Conservation (phyloP, 2,888 invertebrate species). For the Neelides folsomi region DNA sequence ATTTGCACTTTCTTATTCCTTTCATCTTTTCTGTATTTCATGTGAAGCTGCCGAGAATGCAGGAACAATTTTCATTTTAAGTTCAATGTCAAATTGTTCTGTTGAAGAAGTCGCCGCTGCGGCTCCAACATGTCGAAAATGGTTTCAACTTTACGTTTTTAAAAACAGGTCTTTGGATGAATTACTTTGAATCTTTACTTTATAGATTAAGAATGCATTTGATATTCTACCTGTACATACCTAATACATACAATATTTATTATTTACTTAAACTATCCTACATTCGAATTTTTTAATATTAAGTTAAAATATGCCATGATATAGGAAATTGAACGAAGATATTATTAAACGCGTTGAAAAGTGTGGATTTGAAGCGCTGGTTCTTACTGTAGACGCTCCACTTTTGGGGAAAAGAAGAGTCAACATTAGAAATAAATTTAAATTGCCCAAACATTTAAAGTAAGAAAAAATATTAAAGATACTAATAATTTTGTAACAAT, state of each 20-base stretch:
- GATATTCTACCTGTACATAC: not conserved
- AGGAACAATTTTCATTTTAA: constrained; percentile 64
- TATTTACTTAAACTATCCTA: not conserved
- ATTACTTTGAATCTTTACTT: not conserved
- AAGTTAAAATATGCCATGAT: constrained; percentile 40
- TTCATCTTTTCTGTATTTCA: constrained; percentile 14
- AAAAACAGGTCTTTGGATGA: constrained; percentile 50
- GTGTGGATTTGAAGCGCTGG: constrained; percentile 73
- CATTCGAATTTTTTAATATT: constrained; percentile 26
- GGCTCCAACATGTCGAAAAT: constrained; percentile 61
- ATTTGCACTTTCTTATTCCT: no score
- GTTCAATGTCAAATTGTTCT: constrained; percentile 73
- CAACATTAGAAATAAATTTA: constrained; percentile 71
- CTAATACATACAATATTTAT: not conserved
- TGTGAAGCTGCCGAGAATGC: constrained; percentile 58
- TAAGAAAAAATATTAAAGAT: constrained; percentile 35
- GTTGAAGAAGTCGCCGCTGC: constrained; percentile 72
- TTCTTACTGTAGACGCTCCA: constrained; percentile 78
- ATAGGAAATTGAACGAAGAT: not conserved
- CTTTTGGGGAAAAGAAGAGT: constrained; percentile 67
- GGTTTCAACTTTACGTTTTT: constrained; percentile 88
- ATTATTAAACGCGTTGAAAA: constrained; percentile 48
- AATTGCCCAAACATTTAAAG: constrained; percentile 64
- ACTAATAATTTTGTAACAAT: not conserved
- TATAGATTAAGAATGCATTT: not conserved